Evolutionary conservation across 53 echinoderm and acorn worm genomes (phyloP).

Genomic region (Mesocentrotus franciscanus): DNA sequence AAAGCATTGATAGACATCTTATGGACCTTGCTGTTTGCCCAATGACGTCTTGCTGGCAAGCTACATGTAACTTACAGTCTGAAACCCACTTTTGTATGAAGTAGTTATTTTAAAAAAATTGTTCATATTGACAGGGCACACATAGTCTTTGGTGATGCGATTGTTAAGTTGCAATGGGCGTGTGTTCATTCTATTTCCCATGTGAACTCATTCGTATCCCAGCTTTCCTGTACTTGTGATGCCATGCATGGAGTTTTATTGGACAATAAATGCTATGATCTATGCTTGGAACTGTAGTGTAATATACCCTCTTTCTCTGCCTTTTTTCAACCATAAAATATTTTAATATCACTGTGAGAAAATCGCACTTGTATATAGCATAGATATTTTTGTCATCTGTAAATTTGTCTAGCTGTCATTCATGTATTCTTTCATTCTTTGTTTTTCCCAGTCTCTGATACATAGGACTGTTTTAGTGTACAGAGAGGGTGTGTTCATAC

Average conservation of each 20-base stretch:
- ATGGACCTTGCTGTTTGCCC: constrained; percentile 1
- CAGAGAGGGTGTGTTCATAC: not conserved
- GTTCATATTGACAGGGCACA: constrained; percentile 29
- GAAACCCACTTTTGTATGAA: not conserved
- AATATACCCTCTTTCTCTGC: not conserved
- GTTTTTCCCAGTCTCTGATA: not conserved
- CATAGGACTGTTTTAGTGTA: not conserved
- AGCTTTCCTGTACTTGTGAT: not conserved
- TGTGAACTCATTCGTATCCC: not conserved
- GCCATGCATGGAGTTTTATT: constrained; percentile 25
- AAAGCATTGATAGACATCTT: constrained; percentile 29
- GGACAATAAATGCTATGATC: not conserved
- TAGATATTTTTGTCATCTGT: too few relatives aligned
- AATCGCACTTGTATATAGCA: too few relatives aligned
- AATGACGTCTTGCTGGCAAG: not conserved
- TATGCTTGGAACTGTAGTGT: not conserved
- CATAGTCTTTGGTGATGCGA: not conserved
- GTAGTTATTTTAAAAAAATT: constrained; percentile 5
- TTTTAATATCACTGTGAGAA: too few relatives aligned
- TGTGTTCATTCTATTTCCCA: constrained; percentile 3
- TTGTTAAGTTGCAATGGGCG: constrained; percentile 33
- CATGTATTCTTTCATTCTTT: not conserved
- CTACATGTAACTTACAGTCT: not conserved
- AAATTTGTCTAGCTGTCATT: too few relatives aligned
- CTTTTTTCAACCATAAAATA: not conserved